Percentiles rank a stretch among this genome's conserved stretches.
phyloP scores from a whole-genome alignment of 2,113 vertebrate species.

The Petaurus breviceps region DNA sequence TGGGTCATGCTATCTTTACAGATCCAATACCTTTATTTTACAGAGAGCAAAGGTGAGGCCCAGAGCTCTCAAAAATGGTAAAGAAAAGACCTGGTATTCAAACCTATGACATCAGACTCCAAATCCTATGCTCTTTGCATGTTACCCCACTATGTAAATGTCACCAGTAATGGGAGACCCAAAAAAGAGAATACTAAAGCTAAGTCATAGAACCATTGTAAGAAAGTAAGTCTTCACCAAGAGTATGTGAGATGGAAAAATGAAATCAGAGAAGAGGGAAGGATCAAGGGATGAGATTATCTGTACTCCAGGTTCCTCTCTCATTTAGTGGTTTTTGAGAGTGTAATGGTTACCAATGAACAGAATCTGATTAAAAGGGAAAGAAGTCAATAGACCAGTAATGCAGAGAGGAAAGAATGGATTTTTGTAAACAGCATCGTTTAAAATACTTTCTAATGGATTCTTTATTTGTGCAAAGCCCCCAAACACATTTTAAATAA shows the following conservation, averaged over 20 bases:
- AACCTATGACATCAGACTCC: not conserved
- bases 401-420: conserved; percentile 6
- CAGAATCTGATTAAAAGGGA: not conserved
- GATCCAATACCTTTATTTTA: not conserved
- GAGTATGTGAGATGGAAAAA: not conserved
- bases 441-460: not conserved
- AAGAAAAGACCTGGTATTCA: not conserved
- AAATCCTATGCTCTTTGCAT: not conserved
- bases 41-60: not conserved
- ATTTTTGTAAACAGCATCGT: not conserved
- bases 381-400: not conserved
- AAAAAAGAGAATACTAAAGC: not conserved
- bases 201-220: not conserved
- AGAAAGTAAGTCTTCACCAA: not conserved
- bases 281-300: not conserved
- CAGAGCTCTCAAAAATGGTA: too few relatives aligned
- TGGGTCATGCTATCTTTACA: not conserved
- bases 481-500: not conserved
- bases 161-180: not conserved
- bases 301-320: not conserved
- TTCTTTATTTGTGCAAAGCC: not conserved
- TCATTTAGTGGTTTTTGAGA: not conserved
- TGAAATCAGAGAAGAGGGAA: not conserved
- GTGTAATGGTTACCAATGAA: not conserved
- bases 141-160: not conserved